Percentiles rank a stretch among this genome's conserved stretches.
These are phyloP conservation scores for Zoroaster sp. DNA, from an alignment of 53 echinoderm and acorn worm genomes.

Conservation along the genomic window DNA sequence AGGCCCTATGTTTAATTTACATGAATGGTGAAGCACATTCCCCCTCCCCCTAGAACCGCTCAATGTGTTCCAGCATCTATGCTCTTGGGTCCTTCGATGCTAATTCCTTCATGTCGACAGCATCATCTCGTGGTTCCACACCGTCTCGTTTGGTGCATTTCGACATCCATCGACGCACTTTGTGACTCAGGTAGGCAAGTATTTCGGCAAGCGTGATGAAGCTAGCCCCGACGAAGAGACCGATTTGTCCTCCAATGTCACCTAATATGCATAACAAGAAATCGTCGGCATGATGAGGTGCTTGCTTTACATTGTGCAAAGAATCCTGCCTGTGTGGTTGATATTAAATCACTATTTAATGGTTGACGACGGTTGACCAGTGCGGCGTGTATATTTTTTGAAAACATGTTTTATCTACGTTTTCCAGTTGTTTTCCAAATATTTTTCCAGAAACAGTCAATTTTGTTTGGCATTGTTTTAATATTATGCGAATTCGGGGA, in stretches of 20 bases:
- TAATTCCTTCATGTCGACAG: neutral
- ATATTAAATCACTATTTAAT: neutral
- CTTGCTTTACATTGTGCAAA: neutral
- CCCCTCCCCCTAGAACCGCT: too few species aligned
- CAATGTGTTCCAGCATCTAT: too few species aligned
- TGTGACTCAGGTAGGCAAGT: conserved; percentile 15
- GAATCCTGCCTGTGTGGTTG: neutral
- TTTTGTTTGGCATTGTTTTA: too few species aligned
- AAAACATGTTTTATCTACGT: too few species aligned
- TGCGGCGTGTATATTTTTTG: too few species aligned
- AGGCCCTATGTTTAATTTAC: neutral
- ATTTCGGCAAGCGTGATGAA: conserved; percentile 43
- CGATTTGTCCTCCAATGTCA: conserved; percentile 66
- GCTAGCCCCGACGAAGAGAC: conserved; percentile 54
- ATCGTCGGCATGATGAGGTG: neutral
- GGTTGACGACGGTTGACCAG: neutral
- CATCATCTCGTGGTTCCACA: neutral
- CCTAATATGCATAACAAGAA: neutral
- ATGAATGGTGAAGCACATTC: neutral
- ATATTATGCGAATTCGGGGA: too few species aligned
- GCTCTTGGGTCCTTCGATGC: neutral
- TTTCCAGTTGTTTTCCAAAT: too few species aligned
- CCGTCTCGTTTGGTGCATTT: neutral
- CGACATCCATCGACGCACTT: neutral
- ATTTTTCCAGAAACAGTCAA: too few species aligned